Evolutionary conservation across 2,797 vertebrate genomes (phyloP).

Genomic region (Novumbra hubbsi): DNA sequence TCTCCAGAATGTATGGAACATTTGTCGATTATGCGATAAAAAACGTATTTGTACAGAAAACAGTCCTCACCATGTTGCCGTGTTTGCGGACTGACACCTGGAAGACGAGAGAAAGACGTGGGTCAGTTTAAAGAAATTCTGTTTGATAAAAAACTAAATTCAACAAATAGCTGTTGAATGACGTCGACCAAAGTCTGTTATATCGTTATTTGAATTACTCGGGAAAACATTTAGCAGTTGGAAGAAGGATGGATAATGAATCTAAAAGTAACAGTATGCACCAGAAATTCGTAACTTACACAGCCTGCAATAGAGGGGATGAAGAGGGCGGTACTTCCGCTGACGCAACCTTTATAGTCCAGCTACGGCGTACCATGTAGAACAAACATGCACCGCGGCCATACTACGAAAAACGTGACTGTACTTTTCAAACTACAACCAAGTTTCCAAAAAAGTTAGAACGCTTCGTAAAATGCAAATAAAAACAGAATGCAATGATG

Average conservation of each 20-base stretch:
- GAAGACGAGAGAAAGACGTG: constrained; percentile 33
- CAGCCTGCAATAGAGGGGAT: constrained; percentile 28
- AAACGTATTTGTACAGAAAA: neutral
- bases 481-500: too few species aligned
- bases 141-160: fast-evolving
- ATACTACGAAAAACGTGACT: neutral
- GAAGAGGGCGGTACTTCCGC: constrained; percentile 77
- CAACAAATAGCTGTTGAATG: constrained; percentile 5
- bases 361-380: constrained; percentile 58
- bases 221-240: fast-evolving
- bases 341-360: constrained; percentile 34
- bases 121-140: constrained; percentile 29
- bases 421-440: too few species aligned
- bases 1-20: neutral
- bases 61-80: constrained; percentile 69
- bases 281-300: constrained; percentile 53
- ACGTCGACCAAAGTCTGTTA: fast-evolving
- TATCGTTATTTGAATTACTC: fast-evolving
- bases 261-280: neutral
- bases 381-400: constrained; percentile 21
- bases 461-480: too few species aligned
- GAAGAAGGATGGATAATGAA: constrained; percentile 65
- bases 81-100: constrained; percentile 61
- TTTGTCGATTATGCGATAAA: neutral
- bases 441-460: too few species aligned